Evolutionary conservation across 2,113 vertebrate species (phyloP).

Genomic region (Apteryx owenii): DNA sequence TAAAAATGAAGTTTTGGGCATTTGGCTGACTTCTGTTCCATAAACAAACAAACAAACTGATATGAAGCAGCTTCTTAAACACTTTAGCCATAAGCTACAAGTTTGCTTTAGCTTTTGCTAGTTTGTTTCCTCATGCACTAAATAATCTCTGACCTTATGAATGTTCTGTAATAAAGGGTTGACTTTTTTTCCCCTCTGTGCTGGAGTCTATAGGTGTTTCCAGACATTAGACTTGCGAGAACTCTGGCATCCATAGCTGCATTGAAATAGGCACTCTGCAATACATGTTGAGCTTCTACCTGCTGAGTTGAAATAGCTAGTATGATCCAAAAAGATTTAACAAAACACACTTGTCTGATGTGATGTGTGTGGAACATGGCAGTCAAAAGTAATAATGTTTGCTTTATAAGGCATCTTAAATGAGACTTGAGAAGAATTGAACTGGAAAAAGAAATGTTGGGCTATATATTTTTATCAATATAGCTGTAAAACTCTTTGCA

Average conservation of each 20-base stretch:
- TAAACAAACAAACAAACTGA: background rate
- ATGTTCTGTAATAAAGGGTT: background rate
- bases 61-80: no score
- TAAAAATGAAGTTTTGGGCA: background rate
- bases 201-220: background rate
- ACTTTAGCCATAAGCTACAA: background rate
- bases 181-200: background rate
- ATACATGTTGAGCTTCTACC: background rate
- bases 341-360: background rate
- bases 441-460: background rate
- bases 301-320: background rate
- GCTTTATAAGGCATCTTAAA: background rate
- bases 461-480: background rate
- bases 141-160: background rate
- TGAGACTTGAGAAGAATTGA: background rate
- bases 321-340: background rate
- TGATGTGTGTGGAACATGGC: background rate
- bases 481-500: background rate
- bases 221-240: background rate
- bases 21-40: background rate
- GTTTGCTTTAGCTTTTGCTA: background rate
- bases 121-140: background rate
- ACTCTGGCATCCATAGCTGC: background rate
- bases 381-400: background rate
- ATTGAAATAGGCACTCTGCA: background rate